Evolutionary conservation across 1,140 invertebrate genomes (phyloP).

Genomic region (Sesamia nonagrioides): DNA sequence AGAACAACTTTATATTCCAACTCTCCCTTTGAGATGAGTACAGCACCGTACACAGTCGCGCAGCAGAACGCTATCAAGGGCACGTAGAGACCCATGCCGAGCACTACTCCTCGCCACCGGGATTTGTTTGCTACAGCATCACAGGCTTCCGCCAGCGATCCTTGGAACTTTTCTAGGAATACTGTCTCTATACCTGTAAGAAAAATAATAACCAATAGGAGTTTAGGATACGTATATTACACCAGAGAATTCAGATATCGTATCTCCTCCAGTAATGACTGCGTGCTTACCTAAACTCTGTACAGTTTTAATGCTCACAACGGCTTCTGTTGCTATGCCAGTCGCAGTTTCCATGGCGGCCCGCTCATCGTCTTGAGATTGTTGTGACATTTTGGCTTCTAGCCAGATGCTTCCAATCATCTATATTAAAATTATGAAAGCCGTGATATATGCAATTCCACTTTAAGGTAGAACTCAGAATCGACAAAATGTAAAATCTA

Average conservation of each 20-base stretch:
- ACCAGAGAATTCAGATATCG: no score
- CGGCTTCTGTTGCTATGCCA: constrained; percentile 92
- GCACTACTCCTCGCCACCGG: constrained; percentile 89
- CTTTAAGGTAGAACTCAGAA: neutral
- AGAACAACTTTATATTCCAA: constrained; percentile 91
- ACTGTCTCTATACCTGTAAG: constrained; percentile 79
- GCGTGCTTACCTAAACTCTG: constrained; percentile 90
- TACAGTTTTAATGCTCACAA: constrained; percentile 93
- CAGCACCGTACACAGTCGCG: constrained; percentile 90
- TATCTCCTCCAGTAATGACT: no score
- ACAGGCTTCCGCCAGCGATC: constrained; percentile 84
- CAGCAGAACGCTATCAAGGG: constrained; percentile 91
- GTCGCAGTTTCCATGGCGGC: constrained; percentile 91
- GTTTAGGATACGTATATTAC: no score
- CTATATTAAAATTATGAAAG: constrained; percentile 52
- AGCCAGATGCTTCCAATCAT: constrained; percentile 85
- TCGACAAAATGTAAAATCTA: constrained; percentile 32
- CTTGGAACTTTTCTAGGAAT: constrained; percentile 88
- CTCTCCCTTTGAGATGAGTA: constrained; percentile 88
- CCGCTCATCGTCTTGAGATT: constrained; percentile 88
- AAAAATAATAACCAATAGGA: neutral
- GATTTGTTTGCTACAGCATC: constrained; percentile 88
- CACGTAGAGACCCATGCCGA: constrained; percentile 90
- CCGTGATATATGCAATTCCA: no score
- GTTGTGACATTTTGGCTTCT: constrained; percentile 79